Evolutionary conservation across 2,888 invertebrate species (phyloP).

Genomic region (Noctua comes): DNA sequence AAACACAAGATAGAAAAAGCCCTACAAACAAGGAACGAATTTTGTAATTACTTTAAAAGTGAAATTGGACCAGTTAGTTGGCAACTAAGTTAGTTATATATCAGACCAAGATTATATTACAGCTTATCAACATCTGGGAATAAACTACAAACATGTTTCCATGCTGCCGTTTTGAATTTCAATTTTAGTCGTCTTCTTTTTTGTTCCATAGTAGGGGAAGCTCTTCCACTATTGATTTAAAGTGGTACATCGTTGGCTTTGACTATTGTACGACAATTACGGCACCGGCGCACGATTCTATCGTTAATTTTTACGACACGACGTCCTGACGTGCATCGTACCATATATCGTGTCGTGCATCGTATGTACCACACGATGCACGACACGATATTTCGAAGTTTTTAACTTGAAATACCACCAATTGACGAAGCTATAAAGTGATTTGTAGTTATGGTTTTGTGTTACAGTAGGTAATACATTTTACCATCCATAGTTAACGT

Average conservation of each 20-base stretch:
- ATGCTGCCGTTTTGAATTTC: not conserved
- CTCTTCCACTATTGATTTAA: not conserved
- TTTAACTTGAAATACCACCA: not conserved
- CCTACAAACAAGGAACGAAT: not conserved
- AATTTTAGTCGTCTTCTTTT: not conserved
- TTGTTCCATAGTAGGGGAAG: not conserved
- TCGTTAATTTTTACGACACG: too few species aligned
- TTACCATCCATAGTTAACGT: not conserved
- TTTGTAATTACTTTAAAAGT: not conserved
- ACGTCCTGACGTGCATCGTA: too few species aligned
- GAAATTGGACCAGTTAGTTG: not conserved
- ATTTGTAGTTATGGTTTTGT: not conserved
- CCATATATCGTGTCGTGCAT: too few species aligned
- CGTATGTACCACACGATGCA: too few species aligned
- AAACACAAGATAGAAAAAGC: not conserved
- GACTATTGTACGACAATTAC: not conserved
- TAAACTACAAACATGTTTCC: not conserved
- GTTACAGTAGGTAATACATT: not conserved
- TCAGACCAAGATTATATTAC: not conserved
- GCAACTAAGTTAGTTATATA: not conserved
- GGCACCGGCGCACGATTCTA: not conserved
- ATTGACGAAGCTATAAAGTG: not conserved
- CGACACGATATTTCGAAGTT: too few species aligned
- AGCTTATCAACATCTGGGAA: not conserved
- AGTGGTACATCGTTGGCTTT: not conserved